Percentiles rank a stretch among this genome's conserved stretches.
These are phyloP conservation scores for Coranthus polyacanthus DNA, from an alignment of 2,797 vertebrate genomes.

Conservation along the genomic window DNA sequence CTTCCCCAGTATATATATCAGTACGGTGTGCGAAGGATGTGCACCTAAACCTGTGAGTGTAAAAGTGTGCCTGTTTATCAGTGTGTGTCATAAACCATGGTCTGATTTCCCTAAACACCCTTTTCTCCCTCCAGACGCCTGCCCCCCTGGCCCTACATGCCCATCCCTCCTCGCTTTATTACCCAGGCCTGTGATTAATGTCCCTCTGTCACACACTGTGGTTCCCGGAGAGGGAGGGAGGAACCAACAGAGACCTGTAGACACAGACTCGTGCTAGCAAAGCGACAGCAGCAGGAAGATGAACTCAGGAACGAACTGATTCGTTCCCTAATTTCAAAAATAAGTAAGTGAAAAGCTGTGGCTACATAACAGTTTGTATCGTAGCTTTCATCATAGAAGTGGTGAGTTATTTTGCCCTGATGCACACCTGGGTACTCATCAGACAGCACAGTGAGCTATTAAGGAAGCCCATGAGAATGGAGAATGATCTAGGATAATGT, in stretches of 20 bases:
- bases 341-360: constrained; percentile 17
- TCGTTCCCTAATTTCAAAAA: constrained; percentile 35
- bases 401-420: constrained; percentile 29
- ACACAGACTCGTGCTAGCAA: constrained; percentile 30
- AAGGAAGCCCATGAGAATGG: constrained; percentile 14
- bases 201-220: constrained; percentile 74
- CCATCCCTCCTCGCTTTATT: constrained; percentile 80
- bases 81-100: constrained; percentile 75
- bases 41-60: constrained; percentile 58
- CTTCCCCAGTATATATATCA: constrained; percentile 6
- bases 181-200: constrained; percentile 83
- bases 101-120: constrained; percentile 83
- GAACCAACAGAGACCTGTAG: constrained; percentile 35
- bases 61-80: constrained; percentile 65
- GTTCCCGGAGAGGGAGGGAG: constrained; percentile 40
- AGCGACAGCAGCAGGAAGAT: constrained; percentile 31
- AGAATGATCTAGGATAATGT: constrained; percentile 37
- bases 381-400: neutral
- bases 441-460: constrained; percentile 30
- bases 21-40: constrained; percentile 34
- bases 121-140: constrained; percentile 72
- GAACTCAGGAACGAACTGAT: constrained; percentile 25
- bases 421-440: constrained; percentile 45
- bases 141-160: constrained; percentile 72
- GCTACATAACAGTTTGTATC: constrained; percentile 9